Base-by-base conservation (phyloP, 2,113 vertebrate species). In the Chloropsis hardwickii region DNA sequence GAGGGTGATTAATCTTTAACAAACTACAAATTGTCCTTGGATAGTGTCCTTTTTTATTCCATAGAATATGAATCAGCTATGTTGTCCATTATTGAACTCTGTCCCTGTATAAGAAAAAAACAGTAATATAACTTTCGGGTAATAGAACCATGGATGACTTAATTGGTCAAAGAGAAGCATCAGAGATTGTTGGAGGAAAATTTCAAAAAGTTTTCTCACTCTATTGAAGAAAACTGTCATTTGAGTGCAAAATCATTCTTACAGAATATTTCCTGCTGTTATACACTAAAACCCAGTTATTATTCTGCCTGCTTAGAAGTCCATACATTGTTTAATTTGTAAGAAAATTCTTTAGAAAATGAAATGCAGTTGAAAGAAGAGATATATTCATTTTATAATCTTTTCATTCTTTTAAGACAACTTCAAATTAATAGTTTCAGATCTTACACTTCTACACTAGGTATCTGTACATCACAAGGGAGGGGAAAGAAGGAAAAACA, bases 311-410 rank as follows among this genome's bases (percentile, higher is more conserved):
- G 24, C 9, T 67, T 48, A 64, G 24, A 18, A 72, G 22, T n/a
- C 18, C 31, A 35, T 35, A 33, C 1, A 6, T 56, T 76, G 8
- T 56, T 72, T 83, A 72, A 47, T 86, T 86, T 44, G 1, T 27
- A 86, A 67, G n/a, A 24, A 83, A 69, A 72, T 27, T 79, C 14
- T 80, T 60, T 44, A 69, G 12, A 19, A 69, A 51, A 20, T 29
- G 64, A 77, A 88, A 83, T 39, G 5, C 11, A 47, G 14, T 11
- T 62, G 40, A 19, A 78, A 9, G 11, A 56, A 61, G 5, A 66
- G 5, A 47, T 42, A 6, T 70, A 44, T 58, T 40, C 0, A 37
- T 53, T 73, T 40, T 0, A 21, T 31, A 14, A 14, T 53, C 5
- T 58, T 47, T 47, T 35, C 4, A 19, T 70, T 73, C 20, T 42